Base-by-base conservation (phyloP, 1,140 invertebrate genomes). In the Cyphomyrmex costatus region DNA sequence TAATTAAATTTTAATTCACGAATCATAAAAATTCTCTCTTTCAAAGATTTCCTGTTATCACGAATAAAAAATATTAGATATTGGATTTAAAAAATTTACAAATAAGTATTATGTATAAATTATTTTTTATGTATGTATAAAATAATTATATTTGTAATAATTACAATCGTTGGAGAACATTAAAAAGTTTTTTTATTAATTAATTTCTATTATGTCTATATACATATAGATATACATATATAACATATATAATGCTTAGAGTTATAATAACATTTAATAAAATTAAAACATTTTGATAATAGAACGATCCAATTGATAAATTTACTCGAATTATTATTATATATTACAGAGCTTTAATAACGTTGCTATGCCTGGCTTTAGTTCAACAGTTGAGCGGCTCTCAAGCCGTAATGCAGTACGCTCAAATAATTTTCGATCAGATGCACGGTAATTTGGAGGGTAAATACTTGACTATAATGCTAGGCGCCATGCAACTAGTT, bases 311-410 rank as follows among this genome's bases (percentile, higher is more conserved):
- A 36, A 27, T 78, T 42, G 8, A 71, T 19, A 27, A 21, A 53
- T 63, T 24, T 14, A 1, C 8, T 12, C 10, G 21, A 68, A 68
- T 66, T 3, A n/a, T n/a, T n/a, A n/a, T n/a, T n/a, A n/a, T n/a
- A 21, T 63, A 70, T 87, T 46, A 1, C 73, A 91, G 88, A 19
- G 96, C 96, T 12, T 93, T 98, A 3, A 93, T 96, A 19, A 96
- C 97, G 46, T 94, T 96, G 27, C 84, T 97, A 53, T 95, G 96
- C 19, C 94, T 98, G 79, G 96, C 97, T 88, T 93, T 96, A 2
- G 96, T 97, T 14, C 97, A 98, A 92, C 97, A 97, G 91, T 95
- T 97, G 71, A 97, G 96, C 65, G 97, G 97, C 0, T 97, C 97
- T 51, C 97, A 97, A 71, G 97, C 97, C 0, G 95, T 98, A 27